These are phyloP conservation scores for Oreochromis niloticus DNA, from an alignment of 2,113 vertebrate species.

Conservation along the genomic window DNA sequence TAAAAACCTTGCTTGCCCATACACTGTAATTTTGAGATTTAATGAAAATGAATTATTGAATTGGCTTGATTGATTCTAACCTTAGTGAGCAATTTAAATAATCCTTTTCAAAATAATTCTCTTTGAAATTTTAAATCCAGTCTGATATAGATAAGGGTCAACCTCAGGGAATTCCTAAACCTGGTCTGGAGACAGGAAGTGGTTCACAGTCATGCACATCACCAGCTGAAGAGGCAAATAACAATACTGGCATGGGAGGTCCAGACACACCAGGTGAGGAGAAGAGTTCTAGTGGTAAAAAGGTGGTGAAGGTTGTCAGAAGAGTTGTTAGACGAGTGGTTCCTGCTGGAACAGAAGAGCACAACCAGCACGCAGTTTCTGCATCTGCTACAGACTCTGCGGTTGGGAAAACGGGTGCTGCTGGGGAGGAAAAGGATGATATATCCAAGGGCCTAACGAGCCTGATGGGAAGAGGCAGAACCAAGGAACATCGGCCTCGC, in stretches of 20 bases:
- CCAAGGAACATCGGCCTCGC: constrained; percentile 81
- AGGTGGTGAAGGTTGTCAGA: constrained; percentile 75
- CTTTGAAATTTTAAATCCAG: constrained; percentile 29
- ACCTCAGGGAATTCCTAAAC: constrained; percentile 31
- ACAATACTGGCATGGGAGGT: constrained; percentile 33
- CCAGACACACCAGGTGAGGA: constrained; percentile 39
- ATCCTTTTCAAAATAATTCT: neutral
- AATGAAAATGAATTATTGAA: neutral
- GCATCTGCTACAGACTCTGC: constrained; percentile 21
- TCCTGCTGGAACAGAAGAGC: constrained; percentile 68
- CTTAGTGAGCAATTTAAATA: neutral
- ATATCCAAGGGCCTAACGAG: constrained; percentile 84
- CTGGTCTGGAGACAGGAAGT: constrained; percentile 21
- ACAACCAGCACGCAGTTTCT: neutral
- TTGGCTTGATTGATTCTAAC: neutral
- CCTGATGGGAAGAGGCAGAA: constrained; percentile 85
- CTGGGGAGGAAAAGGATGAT: constrained; percentile 76
- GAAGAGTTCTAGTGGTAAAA: constrained; percentile 70
- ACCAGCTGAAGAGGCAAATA: constrained; percentile 17
- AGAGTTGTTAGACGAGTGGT: constrained; percentile 80
- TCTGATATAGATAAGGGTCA: constrained; percentile 60
- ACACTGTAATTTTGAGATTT: neutral
- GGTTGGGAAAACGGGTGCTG: neutral
- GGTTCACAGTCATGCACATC: neutral
- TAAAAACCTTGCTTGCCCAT: neutral